Conservation (phyloP, 2,888 invertebrate genomes). For the Cataglyphis altisquamis region DNA sequence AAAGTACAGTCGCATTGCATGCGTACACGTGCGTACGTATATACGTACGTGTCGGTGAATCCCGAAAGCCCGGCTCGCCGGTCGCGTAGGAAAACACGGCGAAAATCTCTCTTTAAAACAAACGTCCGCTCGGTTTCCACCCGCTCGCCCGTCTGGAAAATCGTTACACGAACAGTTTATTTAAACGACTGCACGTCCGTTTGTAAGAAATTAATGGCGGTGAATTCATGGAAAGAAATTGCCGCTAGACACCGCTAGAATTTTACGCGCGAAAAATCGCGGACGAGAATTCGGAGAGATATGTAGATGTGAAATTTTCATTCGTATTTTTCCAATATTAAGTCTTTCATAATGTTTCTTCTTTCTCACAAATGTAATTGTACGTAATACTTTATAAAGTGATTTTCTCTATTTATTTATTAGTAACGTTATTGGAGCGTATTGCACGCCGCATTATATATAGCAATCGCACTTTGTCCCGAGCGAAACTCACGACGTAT, state of each 20-base stretch:
- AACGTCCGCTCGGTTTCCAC: constrained; percentile 23
- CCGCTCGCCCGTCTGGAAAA: constrained; percentile 49
- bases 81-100: constrained; percentile 52
- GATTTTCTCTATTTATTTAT: background rate
- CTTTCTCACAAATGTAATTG: background rate
- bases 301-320: constrained; percentile 7
- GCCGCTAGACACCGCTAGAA: constrained; percentile 25
- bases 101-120: constrained; percentile 53
- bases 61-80: constrained; percentile 10
- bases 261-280: constrained; percentile 35
- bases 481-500: constrained; percentile 28
- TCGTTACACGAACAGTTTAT: constrained; percentile 54
- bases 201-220: constrained; percentile 52
- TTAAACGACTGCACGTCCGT: constrained; percentile 41
- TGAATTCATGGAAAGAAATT: constrained; percentile 28
- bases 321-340: background rate
- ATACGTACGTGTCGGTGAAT: constrained; percentile 19
- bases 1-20: constrained; percentile 57
- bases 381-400: background rate
- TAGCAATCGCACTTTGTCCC: constrained; percentile 24
- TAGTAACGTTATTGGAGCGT: constrained; percentile 13
- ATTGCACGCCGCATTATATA: background rate
- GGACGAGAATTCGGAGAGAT: background rate
- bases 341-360: background rate
- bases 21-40: constrained; percentile 27